These are phyloP conservation scores for Ptychoptera contaminata DNA, from an alignment of 2,888 invertebrate species.

Conservation along the genomic window DNA sequence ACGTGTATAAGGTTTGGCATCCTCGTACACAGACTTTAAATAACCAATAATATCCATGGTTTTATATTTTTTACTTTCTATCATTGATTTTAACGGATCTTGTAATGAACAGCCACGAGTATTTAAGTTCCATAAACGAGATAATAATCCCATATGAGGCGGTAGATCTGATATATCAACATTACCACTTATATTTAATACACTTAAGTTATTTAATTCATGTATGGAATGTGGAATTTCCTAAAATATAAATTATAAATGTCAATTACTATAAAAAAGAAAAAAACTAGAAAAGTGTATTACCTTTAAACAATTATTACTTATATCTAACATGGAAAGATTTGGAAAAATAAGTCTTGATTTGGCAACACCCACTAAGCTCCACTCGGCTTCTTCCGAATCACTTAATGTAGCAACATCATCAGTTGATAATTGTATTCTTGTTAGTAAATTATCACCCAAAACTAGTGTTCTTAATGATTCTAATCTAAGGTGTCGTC, in stretches of 20 bases:
- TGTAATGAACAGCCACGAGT: constrained; percentile 75
- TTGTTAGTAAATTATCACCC: constrained; percentile 68
- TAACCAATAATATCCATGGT: constrained; percentile 88
- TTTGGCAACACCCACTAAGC: constrained; percentile 37
- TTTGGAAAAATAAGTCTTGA: constrained; percentile 76
- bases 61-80: constrained; percentile 82
- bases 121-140: constrained; percentile 92
- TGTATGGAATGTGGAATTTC: constrained; percentile 72
- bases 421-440: constrained; percentile 66
- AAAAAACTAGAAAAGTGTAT: neutral
- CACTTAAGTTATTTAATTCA: constrained; percentile 76
- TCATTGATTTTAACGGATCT: constrained; percentile 81
- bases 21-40: constrained; percentile 72
- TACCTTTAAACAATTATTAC: constrained; percentile 59
- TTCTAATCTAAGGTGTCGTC: constrained; percentile 54
- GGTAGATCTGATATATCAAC: constrained; percentile 74
- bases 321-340: constrained; percentile 87
- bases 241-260: constrained; percentile 20
- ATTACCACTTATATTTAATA: constrained; percentile 67
- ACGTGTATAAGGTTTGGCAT: constrained; percentile 82
- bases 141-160: constrained; percentile 85
- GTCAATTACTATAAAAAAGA: neutral
- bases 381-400: constrained; percentile 48
- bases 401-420: constrained; percentile 53
- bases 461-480: constrained; percentile 39